phyloP scores from a whole-genome alignment of 2,888 invertebrate species.

The Trissonchulus latispiculum region DNA sequence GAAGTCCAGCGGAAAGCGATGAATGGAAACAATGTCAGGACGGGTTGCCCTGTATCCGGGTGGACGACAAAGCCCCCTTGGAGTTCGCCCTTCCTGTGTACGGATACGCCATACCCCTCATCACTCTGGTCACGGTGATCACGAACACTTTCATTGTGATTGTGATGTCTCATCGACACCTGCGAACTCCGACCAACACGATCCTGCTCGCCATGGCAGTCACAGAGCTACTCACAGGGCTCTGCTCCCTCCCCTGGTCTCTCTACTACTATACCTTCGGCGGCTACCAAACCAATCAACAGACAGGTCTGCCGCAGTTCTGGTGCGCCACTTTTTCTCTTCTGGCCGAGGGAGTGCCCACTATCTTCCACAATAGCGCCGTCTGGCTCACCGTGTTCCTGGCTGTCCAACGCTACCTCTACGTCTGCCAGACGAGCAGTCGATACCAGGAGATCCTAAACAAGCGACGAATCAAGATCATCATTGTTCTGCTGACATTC shows the following conservation, averaged over 20 bases:
- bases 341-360: constrained; percentile 57
- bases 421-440: constrained; percentile 59
- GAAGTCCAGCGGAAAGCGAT: too few species aligned
- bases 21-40: too few species aligned
- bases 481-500: constrained; percentile 39
- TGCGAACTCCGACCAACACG: constrained; percentile 39
- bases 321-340: constrained; percentile 45
- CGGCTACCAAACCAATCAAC: constrained; percentile 30
- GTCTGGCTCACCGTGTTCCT: constrained; percentile 83
- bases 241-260: constrained; percentile 39
- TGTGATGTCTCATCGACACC: constrained; percentile 35
- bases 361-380: constrained; percentile 81
- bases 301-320: constrained; percentile 24
- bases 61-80: constrained; percentile 33
- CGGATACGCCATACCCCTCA: constrained; percentile 39
- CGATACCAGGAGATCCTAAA: constrained; percentile 37
- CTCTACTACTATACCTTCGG: constrained; percentile 36
- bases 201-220: constrained; percentile 40
- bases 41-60: too few species aligned
- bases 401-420: constrained; percentile 83
- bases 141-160: constrained; percentile 39
- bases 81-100: constrained; percentile 38
- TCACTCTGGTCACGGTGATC: constrained; percentile 35
- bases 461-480: constrained; percentile 62
- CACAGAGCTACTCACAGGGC: constrained; percentile 36